Base-by-base conservation (phyloP, 1,140 invertebrate genomes). In the Drosophila sturtevanti region DNA sequence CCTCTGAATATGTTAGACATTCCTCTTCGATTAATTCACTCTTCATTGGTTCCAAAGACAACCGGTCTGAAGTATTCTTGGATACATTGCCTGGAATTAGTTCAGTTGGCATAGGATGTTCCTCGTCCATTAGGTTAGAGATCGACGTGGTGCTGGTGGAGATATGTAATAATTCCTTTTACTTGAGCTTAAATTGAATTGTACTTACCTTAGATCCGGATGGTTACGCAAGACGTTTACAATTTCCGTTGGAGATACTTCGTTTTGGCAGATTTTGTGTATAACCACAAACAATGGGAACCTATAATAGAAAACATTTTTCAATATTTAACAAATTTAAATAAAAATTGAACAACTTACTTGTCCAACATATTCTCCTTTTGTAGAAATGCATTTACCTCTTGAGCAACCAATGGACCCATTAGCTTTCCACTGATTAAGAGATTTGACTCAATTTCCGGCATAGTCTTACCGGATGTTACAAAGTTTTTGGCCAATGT, bases 341-440 rank as follows among this genome's bases (percentile, higher is more conserved):
- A 24, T 12, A 4, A 7, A 24, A 37, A 7, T 7, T 24, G 0
- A 58, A 11, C 10, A 0, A 51, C 84, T 94, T 90, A 98, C 96
- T 94, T 95, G 21, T 95, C 94, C 91, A 97, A 95, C 95, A 98
- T 96, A 35, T 94, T 94, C 91, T 96, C 96, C 12, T 92, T 93
- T 87, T 96, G 95, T 4, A 99, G 92, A 96, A 98, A 97, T 72
- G 94, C 94, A 92, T 98, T 97, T 0, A 99, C 97, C 93, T 99
- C 98, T 75, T 95, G 95, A 6, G 98, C 99, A 6, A 98, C 99
- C 76, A 97, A 95, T 0, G 98, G 98, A 0, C 99, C 99, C 92
- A 99, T 98, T 34, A 99, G 93, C 84, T 98, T 98, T 92, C 99
- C 98, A 2, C 99, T 99, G 91, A 99, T 99, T 0, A 99, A 92